Conservation (phyloP, 1,140 invertebrate species). For the Brachionus sp. region DNA sequence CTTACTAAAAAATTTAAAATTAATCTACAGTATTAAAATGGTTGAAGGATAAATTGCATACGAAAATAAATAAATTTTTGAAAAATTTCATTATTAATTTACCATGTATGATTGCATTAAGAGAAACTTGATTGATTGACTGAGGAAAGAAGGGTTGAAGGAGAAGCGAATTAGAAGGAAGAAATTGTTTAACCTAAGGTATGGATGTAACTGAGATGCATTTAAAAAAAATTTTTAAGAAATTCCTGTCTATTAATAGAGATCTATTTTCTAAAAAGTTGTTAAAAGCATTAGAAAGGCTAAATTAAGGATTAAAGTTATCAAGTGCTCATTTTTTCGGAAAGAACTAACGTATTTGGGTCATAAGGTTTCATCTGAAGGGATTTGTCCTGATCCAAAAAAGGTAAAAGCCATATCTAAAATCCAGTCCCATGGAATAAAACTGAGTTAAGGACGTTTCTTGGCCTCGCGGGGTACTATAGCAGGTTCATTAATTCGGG, state of each 20-base stretch:
- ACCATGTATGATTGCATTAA: too few species aligned
- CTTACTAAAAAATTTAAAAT: too few species aligned
- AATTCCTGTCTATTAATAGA: neutral
- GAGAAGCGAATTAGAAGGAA: too few species aligned
- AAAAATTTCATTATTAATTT: slow-evolving; percentile 2
- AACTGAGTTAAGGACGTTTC: slow-evolving; percentile 50
- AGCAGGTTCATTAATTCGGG: slow-evolving; percentile 53
- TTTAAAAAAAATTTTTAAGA: too few species aligned
- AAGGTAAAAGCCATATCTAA: slow-evolving; percentile 47
- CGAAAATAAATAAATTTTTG: too few species aligned
- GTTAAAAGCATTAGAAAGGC: too few species aligned
- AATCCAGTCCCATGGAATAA: neutral
- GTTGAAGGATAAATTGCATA: neutral
- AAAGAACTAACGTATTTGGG: slow-evolving; percentile 45
- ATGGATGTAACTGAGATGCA: too few species aligned
- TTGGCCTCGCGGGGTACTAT: slow-evolving; percentile 60
- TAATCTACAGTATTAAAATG: neutral
- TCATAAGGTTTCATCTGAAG: slow-evolving; percentile 47
- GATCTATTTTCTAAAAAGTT: too few species aligned
- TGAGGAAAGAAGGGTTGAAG: too few species aligned
- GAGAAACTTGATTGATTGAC: too few species aligned
- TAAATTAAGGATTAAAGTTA: neutral
- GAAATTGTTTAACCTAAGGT: too few species aligned
- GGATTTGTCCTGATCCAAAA: slow-evolving; percentile 53
- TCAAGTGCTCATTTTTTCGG: neutral